Percentiles rank a stretch among this genome's conserved stretches.
phyloP scores from a whole-genome alignment of 1,140 invertebrate genomes.

The Heterodera carotae region DNA sequence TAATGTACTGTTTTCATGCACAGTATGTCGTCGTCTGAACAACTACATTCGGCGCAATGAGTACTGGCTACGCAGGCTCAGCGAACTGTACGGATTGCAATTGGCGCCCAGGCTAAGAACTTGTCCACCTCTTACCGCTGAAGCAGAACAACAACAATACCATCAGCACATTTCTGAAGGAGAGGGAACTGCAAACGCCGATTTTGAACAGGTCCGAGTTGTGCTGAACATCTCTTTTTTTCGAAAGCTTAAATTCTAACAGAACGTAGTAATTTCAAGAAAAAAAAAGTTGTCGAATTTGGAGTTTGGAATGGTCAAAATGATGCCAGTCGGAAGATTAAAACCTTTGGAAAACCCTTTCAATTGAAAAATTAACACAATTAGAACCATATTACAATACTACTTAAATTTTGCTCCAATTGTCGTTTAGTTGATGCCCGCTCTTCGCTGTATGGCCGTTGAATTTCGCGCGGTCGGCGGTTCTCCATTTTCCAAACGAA shows the following conservation, averaged over 20 bases:
- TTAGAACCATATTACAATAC: too few relatives aligned
- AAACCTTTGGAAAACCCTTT: too few relatives aligned
- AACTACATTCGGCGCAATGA: neutral
- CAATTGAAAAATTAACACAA: too few relatives aligned
- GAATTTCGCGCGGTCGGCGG: conserved; percentile 17
- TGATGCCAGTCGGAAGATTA: too few relatives aligned
- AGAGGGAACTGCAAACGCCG: neutral
- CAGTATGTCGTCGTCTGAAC: conserved; percentile 22
- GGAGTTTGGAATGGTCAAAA: neutral
- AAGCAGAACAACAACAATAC: neutral
- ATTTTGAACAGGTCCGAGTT: neutral
- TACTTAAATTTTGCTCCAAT: neutral
- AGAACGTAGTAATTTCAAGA: too few relatives aligned
- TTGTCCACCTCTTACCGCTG: too few relatives aligned
- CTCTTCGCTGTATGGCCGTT: conserved; percentile 33
- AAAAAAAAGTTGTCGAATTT: too few relatives aligned
- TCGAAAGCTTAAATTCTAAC: neutral
- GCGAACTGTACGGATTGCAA: conserved; percentile 22
- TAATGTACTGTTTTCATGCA: neutral
- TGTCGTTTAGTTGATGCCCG: neutral
- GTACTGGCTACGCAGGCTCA: conserved; percentile 30
- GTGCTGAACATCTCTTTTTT: neutral
- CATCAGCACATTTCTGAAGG: neutral
- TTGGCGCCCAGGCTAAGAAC: conserved; percentile 13
- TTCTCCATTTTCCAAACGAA: neutral